These are phyloP conservation scores for Calliphora vicina DNA, from an alignment of 1,140 invertebrate genomes.

Conservation along the genomic window DNA sequence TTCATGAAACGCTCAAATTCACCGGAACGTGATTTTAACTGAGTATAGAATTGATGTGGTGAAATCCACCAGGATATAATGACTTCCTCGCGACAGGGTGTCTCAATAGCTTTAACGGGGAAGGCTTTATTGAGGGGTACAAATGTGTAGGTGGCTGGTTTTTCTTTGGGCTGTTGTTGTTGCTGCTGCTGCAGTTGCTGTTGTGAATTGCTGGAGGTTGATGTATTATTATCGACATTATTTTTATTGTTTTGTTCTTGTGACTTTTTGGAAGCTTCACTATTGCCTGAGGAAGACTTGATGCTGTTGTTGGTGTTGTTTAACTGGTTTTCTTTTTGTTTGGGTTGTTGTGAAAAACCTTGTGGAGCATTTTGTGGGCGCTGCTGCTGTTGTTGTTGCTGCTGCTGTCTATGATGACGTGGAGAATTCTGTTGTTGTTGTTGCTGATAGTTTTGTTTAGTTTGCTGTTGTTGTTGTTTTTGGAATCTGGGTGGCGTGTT, in stretches of 20 bases:
- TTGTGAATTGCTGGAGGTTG: conserved; percentile 40
- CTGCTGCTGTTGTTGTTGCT: conserved; percentile 45
- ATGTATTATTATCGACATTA: not conserved
- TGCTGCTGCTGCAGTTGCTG: conserved; percentile 14
- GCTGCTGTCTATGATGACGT: conserved; percentile 41
- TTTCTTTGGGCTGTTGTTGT: conserved; percentile 9
- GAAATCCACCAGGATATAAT: conserved; percentile 71
- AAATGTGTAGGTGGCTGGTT: conserved; percentile 63
- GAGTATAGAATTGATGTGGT: conserved; percentile 75
- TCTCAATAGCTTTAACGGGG: conserved; percentile 49
- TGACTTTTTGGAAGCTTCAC: conserved; percentile 43
- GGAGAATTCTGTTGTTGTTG: conserved; percentile 45
- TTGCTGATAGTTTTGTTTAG: conserved; percentile 47
- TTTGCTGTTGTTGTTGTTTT: conserved; percentile 47
- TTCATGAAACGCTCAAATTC: conserved; percentile 74
- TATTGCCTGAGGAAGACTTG: not conserved
- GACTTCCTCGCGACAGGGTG: conserved; percentile 61
- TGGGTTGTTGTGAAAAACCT: conserved; percentile 51
- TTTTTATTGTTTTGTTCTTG: not conserved
- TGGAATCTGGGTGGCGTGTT: conserved; percentile 48
- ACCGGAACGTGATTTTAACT: conserved; percentile 65
- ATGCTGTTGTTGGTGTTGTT: conserved; percentile 43
- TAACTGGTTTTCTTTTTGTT: conserved; percentile 45
- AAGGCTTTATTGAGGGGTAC: conserved; percentile 60
- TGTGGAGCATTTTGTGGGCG: conserved; percentile 57